Evolutionary conservation across 2,113 vertebrate genomes (phyloP).

Genomic region (Sisor rabdophorus): DNA sequence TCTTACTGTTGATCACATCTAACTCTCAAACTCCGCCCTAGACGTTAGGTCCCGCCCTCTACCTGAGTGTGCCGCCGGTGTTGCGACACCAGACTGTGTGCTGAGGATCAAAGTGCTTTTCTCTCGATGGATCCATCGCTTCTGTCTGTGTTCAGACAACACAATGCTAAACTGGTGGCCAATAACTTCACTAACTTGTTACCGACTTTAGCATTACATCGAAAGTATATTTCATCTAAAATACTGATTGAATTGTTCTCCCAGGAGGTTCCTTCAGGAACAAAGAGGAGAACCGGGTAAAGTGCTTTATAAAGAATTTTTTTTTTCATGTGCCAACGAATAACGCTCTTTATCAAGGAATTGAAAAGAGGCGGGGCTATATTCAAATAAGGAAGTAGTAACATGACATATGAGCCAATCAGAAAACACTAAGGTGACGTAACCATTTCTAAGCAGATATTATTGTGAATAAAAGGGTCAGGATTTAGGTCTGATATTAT

Average conservation of each 20-base stretch:
- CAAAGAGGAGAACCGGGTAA: neutral
- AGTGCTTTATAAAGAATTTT: neutral
- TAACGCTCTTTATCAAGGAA: neutral
- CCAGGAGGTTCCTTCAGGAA: neutral
- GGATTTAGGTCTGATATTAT: too few relatives aligned
- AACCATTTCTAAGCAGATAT: too few relatives aligned
- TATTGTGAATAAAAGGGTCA: too few relatives aligned
- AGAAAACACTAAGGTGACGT: neutral
- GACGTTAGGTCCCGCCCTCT: neutral
- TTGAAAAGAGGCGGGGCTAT: too few relatives aligned
- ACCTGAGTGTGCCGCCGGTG: slow-evolving; percentile 4
- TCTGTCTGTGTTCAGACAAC: neutral
- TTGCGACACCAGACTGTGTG: neutral
- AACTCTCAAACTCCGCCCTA: neutral
- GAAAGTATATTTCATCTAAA: too few relatives aligned
- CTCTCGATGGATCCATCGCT: neutral
- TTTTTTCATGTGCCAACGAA: neutral
- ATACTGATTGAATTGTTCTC: neutral
- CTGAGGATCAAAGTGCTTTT: neutral
- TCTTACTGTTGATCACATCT: neutral
- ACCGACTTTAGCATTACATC: neutral
- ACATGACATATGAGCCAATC: too few relatives aligned
- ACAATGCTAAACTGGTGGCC: neutral
- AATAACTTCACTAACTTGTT: neutral
- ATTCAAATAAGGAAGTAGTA: neutral